Conservation (phyloP, 2,888 invertebrate species). For the Nemurella pictetii region DNA sequence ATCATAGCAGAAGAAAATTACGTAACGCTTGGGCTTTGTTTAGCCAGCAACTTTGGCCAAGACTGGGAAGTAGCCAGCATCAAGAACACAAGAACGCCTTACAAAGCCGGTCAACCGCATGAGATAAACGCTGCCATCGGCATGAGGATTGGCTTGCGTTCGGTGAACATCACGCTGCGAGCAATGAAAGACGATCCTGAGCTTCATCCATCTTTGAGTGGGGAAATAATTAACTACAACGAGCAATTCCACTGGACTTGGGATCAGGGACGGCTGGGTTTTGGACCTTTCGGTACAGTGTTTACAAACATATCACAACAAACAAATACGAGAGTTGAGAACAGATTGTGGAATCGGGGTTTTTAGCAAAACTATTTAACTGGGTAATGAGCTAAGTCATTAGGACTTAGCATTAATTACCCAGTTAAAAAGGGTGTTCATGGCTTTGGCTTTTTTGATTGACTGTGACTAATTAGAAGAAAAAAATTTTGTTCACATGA, state of each 20-base stretch:
- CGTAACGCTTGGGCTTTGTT: too few relatives aligned
- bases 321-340: too few relatives aligned
- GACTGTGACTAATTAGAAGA: too few relatives aligned
- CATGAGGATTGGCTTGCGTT: constrained; percentile 60
- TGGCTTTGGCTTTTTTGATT: too few relatives aligned
- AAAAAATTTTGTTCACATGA: too few relatives aligned
- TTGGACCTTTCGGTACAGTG: constrained; percentile 60
- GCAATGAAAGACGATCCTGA: constrained; percentile 28
- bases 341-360: too few relatives aligned
- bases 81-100: constrained; percentile 53
- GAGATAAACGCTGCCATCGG: constrained; percentile 58
- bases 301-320: too few relatives aligned
- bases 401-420: too few relatives aligned
- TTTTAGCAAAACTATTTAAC: too few relatives aligned
- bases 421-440: too few relatives aligned
- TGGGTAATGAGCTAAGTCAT: too few relatives aligned
- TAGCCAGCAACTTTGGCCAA: constrained; percentile 62
- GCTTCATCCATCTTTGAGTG: constrained; percentile 42
- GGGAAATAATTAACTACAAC: constrained; percentile 61
- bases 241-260: constrained; percentile 65
- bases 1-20: background rate
- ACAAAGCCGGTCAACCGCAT: constrained; percentile 56
- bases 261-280: constrained; percentile 62
- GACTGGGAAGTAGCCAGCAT: constrained; percentile 61
- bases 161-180: constrained; percentile 61